A percentile compares a stretch with the other conserved stretches of the same genome.
These are phyloP conservation scores for Enoplosus armatus DNA, from an alignment of 2,797 vertebrate species.

Conservation along the genomic window DNA sequence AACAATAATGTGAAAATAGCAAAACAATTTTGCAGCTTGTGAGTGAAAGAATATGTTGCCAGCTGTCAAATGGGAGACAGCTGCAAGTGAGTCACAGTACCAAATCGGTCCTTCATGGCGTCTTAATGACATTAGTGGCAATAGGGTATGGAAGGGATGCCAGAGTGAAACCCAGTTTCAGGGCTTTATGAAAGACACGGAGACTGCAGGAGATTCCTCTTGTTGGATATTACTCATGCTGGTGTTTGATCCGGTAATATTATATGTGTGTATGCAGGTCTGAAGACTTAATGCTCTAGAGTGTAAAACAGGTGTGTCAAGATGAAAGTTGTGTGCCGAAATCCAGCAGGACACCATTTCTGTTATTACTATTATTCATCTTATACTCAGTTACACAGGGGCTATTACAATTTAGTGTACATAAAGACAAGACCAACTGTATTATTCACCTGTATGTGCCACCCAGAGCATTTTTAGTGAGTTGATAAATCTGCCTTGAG, in stretches of 20 bases:
- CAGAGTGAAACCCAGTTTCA: constrained; percentile 56
- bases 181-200: constrained; percentile 34
- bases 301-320: neutral
- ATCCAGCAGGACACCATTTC: neutral
- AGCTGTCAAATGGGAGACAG: constrained; percentile 74
- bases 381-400: neutral
- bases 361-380: constrained; percentile 1
- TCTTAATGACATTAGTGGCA: constrained; percentile 75
- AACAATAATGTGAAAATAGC: constrained; percentile 63
- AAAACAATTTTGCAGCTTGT: constrained; percentile 64
- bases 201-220: constrained; percentile 35
- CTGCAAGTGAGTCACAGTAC: constrained; percentile 67
- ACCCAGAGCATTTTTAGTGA: constrained; percentile 13
- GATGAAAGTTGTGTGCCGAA: neutral
- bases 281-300: neutral
- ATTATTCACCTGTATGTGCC: neutral
- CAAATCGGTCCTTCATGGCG: constrained; percentile 70
- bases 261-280: neutral
- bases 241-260: constrained; percentile 8
- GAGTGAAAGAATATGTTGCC: constrained; percentile 60
- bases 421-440: constrained; percentile 6
- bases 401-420: neutral
- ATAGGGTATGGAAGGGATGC: constrained; percentile 39
- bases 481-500: constrained; percentile 27
- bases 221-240: constrained; percentile 36